Base-by-base conservation (phyloP, 2,888 invertebrate genomes). In the Fissipunctia ypsillon region DNA sequence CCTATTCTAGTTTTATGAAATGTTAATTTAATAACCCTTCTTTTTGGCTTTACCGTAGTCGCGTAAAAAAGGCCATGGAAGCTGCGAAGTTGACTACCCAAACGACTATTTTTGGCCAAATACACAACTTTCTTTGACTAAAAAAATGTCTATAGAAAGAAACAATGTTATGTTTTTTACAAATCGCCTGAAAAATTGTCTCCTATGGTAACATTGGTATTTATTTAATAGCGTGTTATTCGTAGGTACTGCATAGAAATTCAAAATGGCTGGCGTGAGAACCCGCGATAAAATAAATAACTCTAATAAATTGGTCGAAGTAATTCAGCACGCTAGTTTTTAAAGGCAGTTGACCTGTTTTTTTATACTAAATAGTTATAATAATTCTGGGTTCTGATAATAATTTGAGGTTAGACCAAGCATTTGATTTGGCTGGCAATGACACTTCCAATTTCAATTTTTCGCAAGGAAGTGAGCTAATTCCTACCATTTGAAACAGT, bases 201-300 rank as follows among this genome's bases (percentile, higher is more conserved):
- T 14, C 19, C 5, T 31, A 38, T 41, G 22, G 54, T 38, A 59
- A 64, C 76, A 76, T 48, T 64, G 22, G 28, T 35, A 73, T 50
- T 54, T 56, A 64, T 68, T 61, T 64, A n/a, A 25, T 66, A 63
- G 57, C 68, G 65, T 83, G 63, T 22, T 60, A 45, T 59, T 70
- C 38, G 45, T 56, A 48, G 38, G 7, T 31, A 56, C 19, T 56
- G 56, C 28, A 56, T 67, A 67, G 66, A 78, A 78, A 81, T 81
- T 72, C 54, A 74, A 81, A 81, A 78, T 85, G 68, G 71, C 25
- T 81, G 54, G 71, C 83, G 73, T 82, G 83, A 41, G 69, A 82
- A 50, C 22, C 38, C 16, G 35, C 73, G 45, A 78, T 84, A 78
- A 78, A 81, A 78, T 76, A 73, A 38, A 38, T 67, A 75, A 68